Evolutionary conservation across 2,113 vertebrate genomes (phyloP).

Genomic region (Prolemur simus): DNA sequence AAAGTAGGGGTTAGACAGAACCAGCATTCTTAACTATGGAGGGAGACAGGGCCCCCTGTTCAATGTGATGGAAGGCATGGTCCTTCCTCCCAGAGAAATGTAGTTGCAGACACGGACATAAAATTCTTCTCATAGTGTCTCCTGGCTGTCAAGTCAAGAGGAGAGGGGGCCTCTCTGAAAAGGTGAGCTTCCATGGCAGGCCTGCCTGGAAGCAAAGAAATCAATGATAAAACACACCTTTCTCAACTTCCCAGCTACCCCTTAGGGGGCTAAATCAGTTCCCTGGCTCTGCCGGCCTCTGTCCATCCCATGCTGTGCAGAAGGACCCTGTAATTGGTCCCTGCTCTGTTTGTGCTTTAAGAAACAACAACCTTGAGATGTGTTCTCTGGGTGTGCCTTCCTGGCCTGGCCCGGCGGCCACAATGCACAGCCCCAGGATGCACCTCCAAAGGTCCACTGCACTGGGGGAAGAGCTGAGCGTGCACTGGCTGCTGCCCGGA

Average conservation of each 20-base stretch:
- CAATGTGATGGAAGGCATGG: not conserved
- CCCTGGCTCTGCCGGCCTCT: not conserved
- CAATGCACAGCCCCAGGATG: not conserved
- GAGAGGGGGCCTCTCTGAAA: not conserved
- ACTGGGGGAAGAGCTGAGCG: accelerated
- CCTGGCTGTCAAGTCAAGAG: not conserved
- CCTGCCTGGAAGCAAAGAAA: not conserved
- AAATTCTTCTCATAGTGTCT: not conserved
- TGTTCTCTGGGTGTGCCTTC: not conserved
- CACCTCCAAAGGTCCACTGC: not conserved
- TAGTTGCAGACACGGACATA: not conserved
- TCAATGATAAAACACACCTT: not conserved
- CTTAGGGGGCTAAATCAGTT: not conserved
- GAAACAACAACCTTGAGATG: not conserved
- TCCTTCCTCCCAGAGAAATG: not conserved
- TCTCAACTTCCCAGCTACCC: not conserved
- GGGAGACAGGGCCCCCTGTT: not conserved
- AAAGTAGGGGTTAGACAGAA: not conserved
- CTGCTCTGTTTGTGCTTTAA: not conserved
- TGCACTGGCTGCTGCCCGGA: not conserved
- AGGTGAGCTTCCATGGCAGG: not conserved
- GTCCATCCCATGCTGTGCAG: not conserved
- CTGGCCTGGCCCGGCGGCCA: not conserved
- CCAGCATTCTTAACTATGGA: not conserved
- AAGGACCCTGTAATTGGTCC: conserved; percentile 15